Evolutionary conservation across 2,888 invertebrate genomes (phyloP), one percentile per base, ranked within the genome.

Genomic region (Heliconius hortense): DNA sequence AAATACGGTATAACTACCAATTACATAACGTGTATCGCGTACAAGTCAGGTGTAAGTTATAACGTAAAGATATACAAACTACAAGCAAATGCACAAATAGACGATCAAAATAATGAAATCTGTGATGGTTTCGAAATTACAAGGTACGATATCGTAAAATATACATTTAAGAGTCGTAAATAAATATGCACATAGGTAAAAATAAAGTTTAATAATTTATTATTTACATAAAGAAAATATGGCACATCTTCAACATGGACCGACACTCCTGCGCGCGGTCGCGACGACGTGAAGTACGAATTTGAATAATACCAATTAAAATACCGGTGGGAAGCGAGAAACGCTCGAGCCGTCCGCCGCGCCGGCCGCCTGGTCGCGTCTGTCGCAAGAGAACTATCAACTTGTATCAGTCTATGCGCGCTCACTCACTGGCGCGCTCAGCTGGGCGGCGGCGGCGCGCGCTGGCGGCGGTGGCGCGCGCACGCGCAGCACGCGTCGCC

Each of bases 401-500:
- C 89, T 89, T 90, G 90, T 87, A 90, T 92, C 92, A 92, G 92
- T 93, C 92, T 92, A 90, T 91, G 86, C 86, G 86, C 88, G 87
- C 89, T 89, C 90, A 89, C 85, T 90, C 90, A 88, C 90, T 90
- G 92, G 82, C 81, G 82, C 81, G 89, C 86, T 89, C 90, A 90
- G 87, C 89, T 89, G 79, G 86, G 88, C 76, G 85, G 83, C 24
- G 80, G 84, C 60, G 82, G 80, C 74, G 83, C 83, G 80, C 82
- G 85, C 79, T 82, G 81, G 82, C 95, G 95, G 75, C 94, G 94
- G 85, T 94, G 94, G 79, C 95, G 92, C 85, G 94, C 85, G 88
- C 96, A 95, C 78, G 93, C 93, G 89, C 96, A 96, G 89, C 95
- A 95, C 81, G 95, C 95, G 88, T 95, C 95, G 78, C 90, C 90